These are phyloP conservation scores for Altica lythri DNA, from an alignment of 2,888 invertebrate species.

Conservation along the genomic window DNA sequence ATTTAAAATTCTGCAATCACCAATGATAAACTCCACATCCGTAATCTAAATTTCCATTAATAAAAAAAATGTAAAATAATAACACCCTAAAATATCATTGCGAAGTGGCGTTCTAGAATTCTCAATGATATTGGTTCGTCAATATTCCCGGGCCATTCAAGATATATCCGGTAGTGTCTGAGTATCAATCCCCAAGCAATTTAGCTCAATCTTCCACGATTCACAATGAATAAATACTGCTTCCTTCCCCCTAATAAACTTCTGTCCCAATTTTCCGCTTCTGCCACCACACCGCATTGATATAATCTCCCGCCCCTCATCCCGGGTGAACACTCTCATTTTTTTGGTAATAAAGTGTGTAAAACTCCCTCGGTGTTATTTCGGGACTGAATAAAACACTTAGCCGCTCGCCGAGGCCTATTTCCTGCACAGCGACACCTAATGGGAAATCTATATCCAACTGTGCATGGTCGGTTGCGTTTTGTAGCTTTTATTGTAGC, in stretches of 20 bases:
- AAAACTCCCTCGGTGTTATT: constrained; percentile 20
- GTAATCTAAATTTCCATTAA: too few relatives aligned
- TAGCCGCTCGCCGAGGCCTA: constrained; percentile 39
- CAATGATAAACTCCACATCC: too few relatives aligned
- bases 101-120: too few relatives aligned
- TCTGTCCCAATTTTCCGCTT: constrained; percentile 26
- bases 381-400: constrained; percentile 30
- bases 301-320: constrained; percentile 20
- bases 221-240: constrained; percentile 26
- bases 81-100: too few relatives aligned
- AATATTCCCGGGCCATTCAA: constrained; percentile 17
- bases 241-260: constrained; percentile 25
- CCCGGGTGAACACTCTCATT: constrained; percentile 23
- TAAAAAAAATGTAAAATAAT: too few relatives aligned
- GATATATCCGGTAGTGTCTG: constrained; percentile 21
- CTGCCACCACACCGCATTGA: constrained; percentile 14
- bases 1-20: too few relatives aligned
- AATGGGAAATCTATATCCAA: constrained; percentile 52
- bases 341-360: constrained; percentile 23
- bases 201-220: constrained; percentile 21
- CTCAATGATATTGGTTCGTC: constrained; percentile 4
- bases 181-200: constrained; percentile 25
- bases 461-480: constrained; percentile 46
- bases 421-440: constrained; percentile 47
- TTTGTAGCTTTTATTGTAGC: constrained; percentile 49